phyloP scores from a whole-genome alignment of 2,888 invertebrate species.

The Melanchra persicariae region DNA sequence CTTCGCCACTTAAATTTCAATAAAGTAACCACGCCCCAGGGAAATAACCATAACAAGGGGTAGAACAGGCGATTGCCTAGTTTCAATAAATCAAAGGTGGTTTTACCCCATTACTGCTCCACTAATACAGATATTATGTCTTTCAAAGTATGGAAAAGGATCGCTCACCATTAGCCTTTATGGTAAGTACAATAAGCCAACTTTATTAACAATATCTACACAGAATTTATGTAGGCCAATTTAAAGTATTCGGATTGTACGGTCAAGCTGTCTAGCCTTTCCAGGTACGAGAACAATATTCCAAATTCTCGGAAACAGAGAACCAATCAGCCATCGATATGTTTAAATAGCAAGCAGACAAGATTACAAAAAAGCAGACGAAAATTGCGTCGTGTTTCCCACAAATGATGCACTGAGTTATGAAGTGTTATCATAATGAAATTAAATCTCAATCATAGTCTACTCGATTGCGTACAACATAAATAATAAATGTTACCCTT shows the following conservation, averaged over 20 bases:
- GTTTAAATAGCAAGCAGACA: too few relatives aligned
- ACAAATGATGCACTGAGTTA: too few relatives aligned
- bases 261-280: background rate
- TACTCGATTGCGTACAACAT: too few relatives aligned
- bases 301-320: background rate
- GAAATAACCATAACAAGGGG: conserved; percentile 32
- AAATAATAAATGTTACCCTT: too few relatives aligned
- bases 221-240: background rate
- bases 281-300: background rate
- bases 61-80: conserved; percentile 6
- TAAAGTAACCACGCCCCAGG: conserved; percentile 24
- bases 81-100: conserved; percentile 29
- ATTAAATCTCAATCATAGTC: too few relatives aligned
- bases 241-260: background rate
- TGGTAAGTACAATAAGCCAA: background rate
- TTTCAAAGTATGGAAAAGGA: conserved; percentile 4
- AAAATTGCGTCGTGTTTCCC: too few relatives aligned
- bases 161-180: background rate
- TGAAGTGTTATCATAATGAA: too few relatives aligned
- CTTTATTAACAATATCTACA: background rate
- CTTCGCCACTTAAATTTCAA: conserved; percentile 17
- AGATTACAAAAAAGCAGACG: too few relatives aligned
- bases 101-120: background rate
- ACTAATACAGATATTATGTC: conserved; percentile 4
- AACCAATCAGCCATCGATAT: too few relatives aligned